Evolutionary conservation across 1,140 invertebrate species (phyloP).

Genomic region (Conus ventricosus): DNA sequence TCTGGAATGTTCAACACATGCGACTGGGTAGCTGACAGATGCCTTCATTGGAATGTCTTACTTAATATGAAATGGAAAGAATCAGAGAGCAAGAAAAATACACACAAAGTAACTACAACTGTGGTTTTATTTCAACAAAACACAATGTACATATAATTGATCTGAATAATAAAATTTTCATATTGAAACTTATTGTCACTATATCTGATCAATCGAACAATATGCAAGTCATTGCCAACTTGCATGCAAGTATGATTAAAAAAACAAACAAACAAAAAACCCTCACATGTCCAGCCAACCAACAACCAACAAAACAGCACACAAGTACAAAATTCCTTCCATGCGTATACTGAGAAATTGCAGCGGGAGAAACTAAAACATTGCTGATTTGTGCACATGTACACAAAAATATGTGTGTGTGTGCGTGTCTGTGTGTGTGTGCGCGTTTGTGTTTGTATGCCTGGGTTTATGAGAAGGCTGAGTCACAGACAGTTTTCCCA

Average conservation of each 20-base stretch:
- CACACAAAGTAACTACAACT: slow-evolving; percentile 1
- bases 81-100: not conserved
- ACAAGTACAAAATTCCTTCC: not conserved
- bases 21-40: no score
- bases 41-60: no score
- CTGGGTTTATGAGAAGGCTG: not conserved
- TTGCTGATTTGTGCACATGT: not conserved
- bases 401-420: not conserved
- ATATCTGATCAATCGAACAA: not conserved
- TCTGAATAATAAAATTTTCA: not conserved
- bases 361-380: not conserved
- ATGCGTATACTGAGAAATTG: not conserved
- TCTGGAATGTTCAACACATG: no score
- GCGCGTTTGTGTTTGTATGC: not conserved
- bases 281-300: no score
- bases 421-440: not conserved
- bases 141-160: slow-evolving; percentile 10
- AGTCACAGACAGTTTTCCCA: not conserved
- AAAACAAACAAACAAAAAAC: no score
- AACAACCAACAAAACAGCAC: not conserved
- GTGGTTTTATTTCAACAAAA: slow-evolving; percentile 25
- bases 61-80: not conserved
- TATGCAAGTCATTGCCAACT: not conserved
- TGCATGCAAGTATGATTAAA: not conserved
- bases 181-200: not conserved